These are phyloP conservation scores for Drosophila pallidifrons DNA, from an alignment of 1,140 invertebrate genomes.

Conservation along the genomic window DNA sequence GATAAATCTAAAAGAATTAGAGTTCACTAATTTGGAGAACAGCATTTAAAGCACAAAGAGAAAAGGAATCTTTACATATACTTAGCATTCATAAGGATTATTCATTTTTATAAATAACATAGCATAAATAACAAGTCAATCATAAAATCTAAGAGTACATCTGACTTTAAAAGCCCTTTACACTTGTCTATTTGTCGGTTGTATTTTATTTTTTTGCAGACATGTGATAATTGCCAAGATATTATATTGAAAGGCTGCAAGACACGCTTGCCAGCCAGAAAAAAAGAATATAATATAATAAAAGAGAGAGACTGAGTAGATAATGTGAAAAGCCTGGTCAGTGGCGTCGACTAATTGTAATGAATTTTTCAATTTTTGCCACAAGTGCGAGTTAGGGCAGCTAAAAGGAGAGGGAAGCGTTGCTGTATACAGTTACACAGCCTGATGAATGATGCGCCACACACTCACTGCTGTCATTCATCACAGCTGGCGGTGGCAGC, in stretches of 20 bases:
- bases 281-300: no score
- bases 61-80: no score
- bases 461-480: constrained; percentile 76
- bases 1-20: no score
- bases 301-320: background rate
- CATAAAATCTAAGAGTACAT: no score
- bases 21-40: no score
- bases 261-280: background rate
- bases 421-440: constrained; percentile 7
- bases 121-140: no score
- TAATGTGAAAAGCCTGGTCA: constrained; percentile 35
- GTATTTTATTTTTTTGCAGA: background rate
- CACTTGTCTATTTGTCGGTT: background rate
- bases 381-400: background rate
- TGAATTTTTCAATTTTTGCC: constrained; percentile 76
- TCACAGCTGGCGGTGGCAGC: constrained; percentile 55
- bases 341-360: constrained; percentile 75
- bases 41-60: no score
- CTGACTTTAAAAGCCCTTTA: no score
- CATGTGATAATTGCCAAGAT: constrained; percentile 1
- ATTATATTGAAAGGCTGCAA: background rate
- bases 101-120: no score
- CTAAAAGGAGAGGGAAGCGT: background rate
- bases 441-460: constrained; percentile 77
- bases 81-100: no score